Base-by-base conservation (phyloP, 2,113 vertebrate species). In the Thinocorus orbignyianus region DNA sequence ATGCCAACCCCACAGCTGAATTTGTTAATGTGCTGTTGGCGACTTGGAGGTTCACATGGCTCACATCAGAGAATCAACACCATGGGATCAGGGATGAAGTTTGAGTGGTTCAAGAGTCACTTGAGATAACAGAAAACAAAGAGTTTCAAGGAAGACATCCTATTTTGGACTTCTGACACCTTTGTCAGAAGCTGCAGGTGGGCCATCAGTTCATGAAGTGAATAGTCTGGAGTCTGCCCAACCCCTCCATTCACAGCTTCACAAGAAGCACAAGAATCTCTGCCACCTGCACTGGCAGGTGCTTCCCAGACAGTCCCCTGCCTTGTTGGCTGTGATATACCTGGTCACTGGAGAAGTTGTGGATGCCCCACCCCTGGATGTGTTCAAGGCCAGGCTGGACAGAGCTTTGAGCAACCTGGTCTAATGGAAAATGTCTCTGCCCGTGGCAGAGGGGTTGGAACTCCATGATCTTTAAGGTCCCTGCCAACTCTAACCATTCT, bases 171-270 rank as follows among this genome's bases (percentile, higher is more conserved):
- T n/a, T n/a, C n/a, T n/a, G n/a, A n/a, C n/a, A n/a, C n/a, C n/a
- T n/a, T n/a, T 44, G 19, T 19, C 19, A 74, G 16, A 92, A 91
- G 13, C 7, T 72, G 17, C 62, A 57, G 8, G 2, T 48, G 26
- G 10, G 16, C 17, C 55, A 51, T 10, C 26, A 26, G 17, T 39
- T 60, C 57, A 26, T 8, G 7, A 51, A 77, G 9, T 61, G 33
- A 37, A 12, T 35, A 48, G 28, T 7, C 11, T 19, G 9, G 1
- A 6, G 6, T 76, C 54, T 82, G 33, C 41, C 33, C 26, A 72
- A 12, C 13, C 7, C 2, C 7, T 81, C 18, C 0, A 0, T 51
- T 69, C 39, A 44, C 33, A 33, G 11, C 7, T 54, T 46, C 46
- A 46, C 46, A 46, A 46, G 46, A 46, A 46, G 24, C 25, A 58